These are phyloP conservation scores for Heliconius melpomene DNA, from an alignment of 1,140 invertebrate genomes.

Conservation along the genomic window DNA sequence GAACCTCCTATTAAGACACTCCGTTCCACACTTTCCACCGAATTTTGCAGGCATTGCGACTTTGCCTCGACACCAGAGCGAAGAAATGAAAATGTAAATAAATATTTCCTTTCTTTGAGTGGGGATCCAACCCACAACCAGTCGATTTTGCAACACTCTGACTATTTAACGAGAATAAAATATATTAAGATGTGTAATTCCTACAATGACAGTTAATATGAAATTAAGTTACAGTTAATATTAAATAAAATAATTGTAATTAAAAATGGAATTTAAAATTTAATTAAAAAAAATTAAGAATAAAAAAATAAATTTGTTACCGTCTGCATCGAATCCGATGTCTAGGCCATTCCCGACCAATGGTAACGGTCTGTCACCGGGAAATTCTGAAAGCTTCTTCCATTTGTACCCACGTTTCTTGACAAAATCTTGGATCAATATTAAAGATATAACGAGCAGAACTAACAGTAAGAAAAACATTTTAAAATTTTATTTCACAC, in stretches of 20 bases:
- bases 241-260: neutral
- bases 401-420: slow-evolving; percentile 42
- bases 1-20: too few species aligned
- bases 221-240: too few species aligned
- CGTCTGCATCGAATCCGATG: slow-evolving; percentile 54
- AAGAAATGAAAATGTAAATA: too few species aligned
- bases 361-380: slow-evolving; percentile 50
- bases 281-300: neutral
- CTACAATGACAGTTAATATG: too few species aligned
- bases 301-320: slow-evolving; percentile 16
- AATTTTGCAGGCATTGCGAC: too few species aligned
- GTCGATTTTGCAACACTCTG: too few species aligned
- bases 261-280: neutral
- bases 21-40: too few species aligned
- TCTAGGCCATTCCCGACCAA: slow-evolving; percentile 60
- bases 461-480: slow-evolving; percentile 40
- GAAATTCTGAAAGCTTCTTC: slow-evolving; percentile 51
- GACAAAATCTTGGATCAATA: slow-evolving; percentile 42
- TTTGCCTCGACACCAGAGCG: too few species aligned
- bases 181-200: too few species aligned
- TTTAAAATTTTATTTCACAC: slow-evolving; percentile 6
- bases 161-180: too few species aligned
- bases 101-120: too few species aligned
- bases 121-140: too few species aligned
- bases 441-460: slow-evolving; percentile 33